Conservation (phyloP, 1,140 invertebrate genomes). For the Pseudachorutes palmiensis region DNA sequence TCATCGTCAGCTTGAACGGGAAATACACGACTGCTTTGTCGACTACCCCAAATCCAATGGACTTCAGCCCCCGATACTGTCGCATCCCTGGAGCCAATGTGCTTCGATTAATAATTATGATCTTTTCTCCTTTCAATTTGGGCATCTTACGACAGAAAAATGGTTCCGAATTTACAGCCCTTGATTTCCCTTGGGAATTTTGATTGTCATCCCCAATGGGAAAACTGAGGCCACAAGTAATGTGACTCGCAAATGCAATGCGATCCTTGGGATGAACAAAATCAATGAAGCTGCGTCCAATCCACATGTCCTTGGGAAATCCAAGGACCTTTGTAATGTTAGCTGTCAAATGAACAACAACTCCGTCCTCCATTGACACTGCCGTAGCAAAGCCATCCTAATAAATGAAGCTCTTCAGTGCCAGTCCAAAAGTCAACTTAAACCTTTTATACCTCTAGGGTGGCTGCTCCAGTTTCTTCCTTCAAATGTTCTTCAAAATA, state of each 20-base stretch:
- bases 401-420: neutral
- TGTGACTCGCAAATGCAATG: slow-evolving; percentile 52
- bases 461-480: slow-evolving; percentile 4
- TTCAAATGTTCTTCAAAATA: slow-evolving; percentile 18
- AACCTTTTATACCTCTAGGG: neutral
- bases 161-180: slow-evolving; percentile 17
- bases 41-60: slow-evolving; percentile 52
- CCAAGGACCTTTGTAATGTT: slow-evolving; percentile 61
- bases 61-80: slow-evolving; percentile 48
- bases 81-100: slow-evolving; percentile 40
- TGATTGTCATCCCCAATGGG: slow-evolving; percentile 19
- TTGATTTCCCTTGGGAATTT: neutral
- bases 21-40: slow-evolving; percentile 55
- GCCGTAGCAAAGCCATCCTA: slow-evolving; percentile 62
- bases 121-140: no score
- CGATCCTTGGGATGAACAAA: slow-evolving; percentile 72
- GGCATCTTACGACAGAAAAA: slow-evolving; percentile 46
- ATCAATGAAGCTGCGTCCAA: slow-evolving; percentile 75
- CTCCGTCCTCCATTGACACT: slow-evolving; percentile 70
- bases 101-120: no score
- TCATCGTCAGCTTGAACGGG: slow-evolving; percentile 64
- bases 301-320: slow-evolving; percentile 72
- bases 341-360: slow-evolving; percentile 65
- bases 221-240: slow-evolving; percentile 48
- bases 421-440: no score